Conservation (phyloP, 2,113 vertebrate species). For the Brienomyrus brachyistius region DNA sequence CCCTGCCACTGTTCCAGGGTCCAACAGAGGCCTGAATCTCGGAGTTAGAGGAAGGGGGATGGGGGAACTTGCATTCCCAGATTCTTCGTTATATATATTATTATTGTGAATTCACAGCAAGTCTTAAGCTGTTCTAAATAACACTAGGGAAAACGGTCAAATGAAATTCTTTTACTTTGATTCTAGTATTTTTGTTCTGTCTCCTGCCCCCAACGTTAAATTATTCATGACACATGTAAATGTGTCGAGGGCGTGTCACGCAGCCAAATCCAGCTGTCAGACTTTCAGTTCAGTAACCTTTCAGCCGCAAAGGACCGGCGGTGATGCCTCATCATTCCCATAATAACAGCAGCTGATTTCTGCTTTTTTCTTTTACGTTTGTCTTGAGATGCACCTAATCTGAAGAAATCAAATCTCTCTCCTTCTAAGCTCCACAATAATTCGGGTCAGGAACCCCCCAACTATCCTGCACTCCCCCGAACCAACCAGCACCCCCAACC, state of each 20-base stretch:
- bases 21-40: not conserved
- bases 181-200: not conserved
- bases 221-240: not conserved
- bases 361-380: not conserved
- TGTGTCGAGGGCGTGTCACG: not conserved
- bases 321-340: not conserved
- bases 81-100: not conserved
- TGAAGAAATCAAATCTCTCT: not conserved
- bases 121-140: not conserved
- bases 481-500: not conserved
- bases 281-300: not conserved
- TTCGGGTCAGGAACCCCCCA: not conserved
- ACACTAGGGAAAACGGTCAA: not conserved
- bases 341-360: not conserved
- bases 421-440: not conserved
- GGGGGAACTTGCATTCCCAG: not conserved
- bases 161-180: not conserved
- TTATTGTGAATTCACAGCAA: slow-evolving; percentile 1
- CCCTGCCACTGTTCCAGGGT: not conserved
- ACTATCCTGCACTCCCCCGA: not conserved
- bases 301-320: not conserved
- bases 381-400: not conserved
- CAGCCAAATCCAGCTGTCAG: not conserved
- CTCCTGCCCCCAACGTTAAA: not conserved
- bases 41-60: not conserved